Base-by-base conservation (phyloP, 2,113 vertebrate genomes). In the Geothlypis trichas region DNA sequence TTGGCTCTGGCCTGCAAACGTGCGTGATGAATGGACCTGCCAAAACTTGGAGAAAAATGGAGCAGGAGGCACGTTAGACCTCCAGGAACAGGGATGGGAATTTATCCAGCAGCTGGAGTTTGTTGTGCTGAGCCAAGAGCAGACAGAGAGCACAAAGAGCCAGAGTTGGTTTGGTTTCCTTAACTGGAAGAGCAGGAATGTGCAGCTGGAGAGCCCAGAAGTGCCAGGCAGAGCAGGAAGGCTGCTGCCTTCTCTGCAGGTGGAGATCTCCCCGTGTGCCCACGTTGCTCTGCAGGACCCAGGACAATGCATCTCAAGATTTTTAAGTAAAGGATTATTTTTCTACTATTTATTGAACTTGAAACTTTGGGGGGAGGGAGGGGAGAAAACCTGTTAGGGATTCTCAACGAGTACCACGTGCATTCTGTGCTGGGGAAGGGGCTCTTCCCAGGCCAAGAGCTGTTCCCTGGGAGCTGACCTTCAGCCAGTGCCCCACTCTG, bases 321-420 rank as follows among this genome's bases (percentile, higher is more conserved):
- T 98, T 98, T 98, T 97, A 98, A 98, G 98, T 95, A 99, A 99
- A 99, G 98, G 97, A 99, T 99, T 99, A 99, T 99, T 99, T 99
- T 99, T 99, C 98, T 99, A 99, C 99, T 99, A 99, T 99, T 99
- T 99, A 99, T 99, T 99, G 97, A 99, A 99, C 97, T 98, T 92
- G 95, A 96, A 97, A 98, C 97, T 97, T 26, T 49, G 85, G 77
- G 42, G 95, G 82, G 88, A 81, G 91, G 95, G 84, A 79, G 61
- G 95, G 95, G 81, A 93, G 69, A 79, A 97, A 95, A 89, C 84
- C 46, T 54, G 23, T 30, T 82, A 90, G 89, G 33, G 20, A 52
- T 89, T 91, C 73, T 90, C 97, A 9, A 30, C 55, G 24, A 30
- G 88, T 68, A 58, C 72, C 88, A 87, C 66, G 15, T 92, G 27